Evolutionary conservation across 2,113 vertebrate species (phyloP), one percentile per base, ranked within the genome.

Genomic region (Conger conger): DNA sequence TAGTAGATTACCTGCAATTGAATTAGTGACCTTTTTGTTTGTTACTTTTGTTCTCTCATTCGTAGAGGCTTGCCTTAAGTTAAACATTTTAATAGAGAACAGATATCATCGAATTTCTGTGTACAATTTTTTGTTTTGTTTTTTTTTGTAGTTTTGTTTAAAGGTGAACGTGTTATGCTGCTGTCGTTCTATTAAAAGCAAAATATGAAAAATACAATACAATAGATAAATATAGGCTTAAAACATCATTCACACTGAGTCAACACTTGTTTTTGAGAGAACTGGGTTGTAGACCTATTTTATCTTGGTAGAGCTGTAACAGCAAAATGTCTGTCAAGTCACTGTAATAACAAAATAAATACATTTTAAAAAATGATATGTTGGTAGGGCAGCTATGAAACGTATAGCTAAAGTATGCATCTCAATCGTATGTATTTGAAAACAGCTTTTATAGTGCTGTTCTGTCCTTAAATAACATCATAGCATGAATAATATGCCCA

Each of bases 81-180:
- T 96, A 94, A 95, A 91, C 92, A 89, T 95, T 94, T 95, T 95
- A 95, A 96, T 96, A 96, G 97, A 98, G 97, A 97, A 97, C 96
- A 97, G 96, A 98, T 96, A 97, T 97, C 96, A 98, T 97, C 90
- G 96, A 97, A 97, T 99, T 98, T 98, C 96, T 98, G 97, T 98
- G 97, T 98, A 97, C 89, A 90, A 95, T 92, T 92, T 92, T 92
- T 89, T 89, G 57, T 87, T 76, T 63, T 91, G 73, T 88, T 89
- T 89, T 88, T 82, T 89, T 84, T 89, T 83, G n/a, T 92, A 80
- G 91, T 91, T 90, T 91, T 91, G 87, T 88, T 92, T 93, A 85
- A 89, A 90, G 90, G 88, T 92, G 84, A 92, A 91, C 82, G 91
- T 89, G 91, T 91, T 92, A 92, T 94, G 90, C 89, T 89, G 86